Percentiles rank a stretch among this genome's conserved stretches.
These are phyloP conservation scores for Nannobrachium achirus DNA, from an alignment of 2,113 vertebrate species.

Conservation along the genomic window DNA sequence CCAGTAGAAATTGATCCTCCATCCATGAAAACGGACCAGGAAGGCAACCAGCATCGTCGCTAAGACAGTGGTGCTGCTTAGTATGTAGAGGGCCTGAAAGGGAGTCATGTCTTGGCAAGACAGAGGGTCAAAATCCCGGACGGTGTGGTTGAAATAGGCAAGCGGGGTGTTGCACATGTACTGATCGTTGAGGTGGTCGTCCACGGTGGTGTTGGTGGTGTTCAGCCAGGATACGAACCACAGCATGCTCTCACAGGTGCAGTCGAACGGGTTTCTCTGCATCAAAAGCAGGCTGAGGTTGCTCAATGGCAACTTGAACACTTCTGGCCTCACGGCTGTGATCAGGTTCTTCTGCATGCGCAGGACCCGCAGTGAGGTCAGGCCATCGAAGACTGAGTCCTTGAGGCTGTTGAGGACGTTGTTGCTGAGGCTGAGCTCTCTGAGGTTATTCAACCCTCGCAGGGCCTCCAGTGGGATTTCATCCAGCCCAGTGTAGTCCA, in stretches of 20 bases:
- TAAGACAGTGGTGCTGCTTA: conserved; percentile 72
- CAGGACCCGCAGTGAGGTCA: conserved; percentile 80
- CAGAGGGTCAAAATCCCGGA: conserved; percentile 84
- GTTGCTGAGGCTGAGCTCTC: conserved; percentile 77
- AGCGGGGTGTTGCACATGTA: conserved; percentile 93
- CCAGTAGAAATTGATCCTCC: conserved; percentile 93
- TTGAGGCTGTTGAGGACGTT: conserved; percentile 88
- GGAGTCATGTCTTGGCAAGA: conserved; percentile 91
- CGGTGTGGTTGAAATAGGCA: conserved; percentile 82
- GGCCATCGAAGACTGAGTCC: conserved; percentile 82
- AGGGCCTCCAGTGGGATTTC: conserved; percentile 87
- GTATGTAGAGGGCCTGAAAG: conserved; percentile 84
- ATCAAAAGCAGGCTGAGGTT: conserved; percentile 84
- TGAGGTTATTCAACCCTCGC: conserved; percentile 79
- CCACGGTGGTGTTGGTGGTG: conserved; percentile 76
- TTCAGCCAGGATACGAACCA: conserved; percentile 94
- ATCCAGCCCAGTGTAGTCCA: conserved; percentile 92
- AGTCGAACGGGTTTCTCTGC: conserved; percentile 93
- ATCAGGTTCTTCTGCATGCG: conserved; percentile 90
- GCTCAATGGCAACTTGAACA: conserved; percentile 82
- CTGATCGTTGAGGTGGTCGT: conserved; percentile 66
- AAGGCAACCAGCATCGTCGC: conserved; percentile 74
- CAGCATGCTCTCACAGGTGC: conserved; percentile 94
- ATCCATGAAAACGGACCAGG: conserved; percentile 87
- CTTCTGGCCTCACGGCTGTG: conserved; percentile 84